phyloP scores from a whole-genome alignment of 1,140 invertebrate genomes.

The Plutomurus gul region DNA sequence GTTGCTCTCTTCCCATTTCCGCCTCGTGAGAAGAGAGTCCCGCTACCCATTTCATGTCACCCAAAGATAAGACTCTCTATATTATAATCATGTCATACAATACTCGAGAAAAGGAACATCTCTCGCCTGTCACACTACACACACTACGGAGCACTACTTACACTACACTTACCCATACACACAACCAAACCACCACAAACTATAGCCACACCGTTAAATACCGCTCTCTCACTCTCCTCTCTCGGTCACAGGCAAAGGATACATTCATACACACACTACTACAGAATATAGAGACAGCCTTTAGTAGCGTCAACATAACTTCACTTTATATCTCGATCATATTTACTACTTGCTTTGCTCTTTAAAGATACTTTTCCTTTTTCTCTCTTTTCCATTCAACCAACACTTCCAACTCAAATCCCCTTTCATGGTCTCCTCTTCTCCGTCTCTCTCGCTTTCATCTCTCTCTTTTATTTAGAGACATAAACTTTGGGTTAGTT shows the following conservation, averaged over 20 bases:
- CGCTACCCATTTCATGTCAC: constrained; percentile 49
- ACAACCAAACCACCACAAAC: not conserved
- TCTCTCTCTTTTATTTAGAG: constrained; percentile 17
- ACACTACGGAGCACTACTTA: not conserved
- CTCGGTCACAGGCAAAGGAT: not conserved
- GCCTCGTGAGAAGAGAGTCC: constrained; percentile 40
- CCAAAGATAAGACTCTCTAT: constrained; percentile 48
- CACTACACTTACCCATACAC: not conserved
- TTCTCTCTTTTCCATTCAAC: constrained; percentile 20
- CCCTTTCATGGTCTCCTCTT: constrained; percentile 13
- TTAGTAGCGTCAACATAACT: not conserved
- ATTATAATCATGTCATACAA: constrained; percentile 52
- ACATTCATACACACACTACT: not conserved
- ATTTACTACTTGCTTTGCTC: constrained; percentile 14
- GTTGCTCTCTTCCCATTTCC: constrained; percentile 53
- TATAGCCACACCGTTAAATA: constrained; percentile 12
- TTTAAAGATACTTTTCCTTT: constrained; percentile 29
- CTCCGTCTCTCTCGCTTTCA: constrained; percentile 11
- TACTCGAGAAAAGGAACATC: constrained; percentile 38
- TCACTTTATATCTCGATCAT: not conserved
- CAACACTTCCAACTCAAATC: constrained; percentile 1
- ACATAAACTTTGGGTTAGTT: constrained; percentile 7
- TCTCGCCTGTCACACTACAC: constrained; percentile 24
- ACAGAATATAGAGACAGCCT: not conserved
- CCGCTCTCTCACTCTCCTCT: too few relatives aligned